Percentiles rank a stretch among this genome's conserved stretches.
Evolutionary conservation across 2,797 vertebrate genomes (phyloP).

Genomic region (Crax fasciolata): DNA sequence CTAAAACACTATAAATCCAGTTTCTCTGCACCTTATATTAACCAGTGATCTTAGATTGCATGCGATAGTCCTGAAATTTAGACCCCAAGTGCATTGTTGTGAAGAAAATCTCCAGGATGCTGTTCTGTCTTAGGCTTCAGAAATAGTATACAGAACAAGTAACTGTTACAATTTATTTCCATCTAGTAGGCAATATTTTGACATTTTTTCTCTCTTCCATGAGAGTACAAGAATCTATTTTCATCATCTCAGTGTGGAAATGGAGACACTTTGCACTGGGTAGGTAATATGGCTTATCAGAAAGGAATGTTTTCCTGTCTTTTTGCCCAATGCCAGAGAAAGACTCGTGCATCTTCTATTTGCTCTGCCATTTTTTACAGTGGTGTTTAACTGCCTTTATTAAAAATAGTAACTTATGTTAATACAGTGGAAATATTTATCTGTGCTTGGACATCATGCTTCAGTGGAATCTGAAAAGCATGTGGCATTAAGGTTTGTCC

Average conservation of each 20-base stretch:
- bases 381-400: not conserved
- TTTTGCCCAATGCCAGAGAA: not conserved
- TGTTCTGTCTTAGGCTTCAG: not conserved
- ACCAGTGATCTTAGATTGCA: not conserved
- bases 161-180: not conserved
- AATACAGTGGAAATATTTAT: not conserved
- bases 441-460: not conserved
- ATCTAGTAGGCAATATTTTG: not conserved
- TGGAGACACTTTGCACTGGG: not conserved
- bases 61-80: not conserved
- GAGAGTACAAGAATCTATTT: not conserved
- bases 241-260: not conserved
- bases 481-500: not conserved
- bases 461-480: not conserved
- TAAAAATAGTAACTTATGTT: not conserved
- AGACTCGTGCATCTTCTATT: not conserved
- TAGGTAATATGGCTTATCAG: not conserved
- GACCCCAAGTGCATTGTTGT: not conserved
- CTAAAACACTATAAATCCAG: not conserved
- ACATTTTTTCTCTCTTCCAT: not conserved
- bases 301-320: not conserved
- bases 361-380: not conserved
- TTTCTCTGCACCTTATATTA: not conserved
- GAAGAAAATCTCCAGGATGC: not conserved
- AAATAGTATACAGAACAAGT: not conserved